phyloP scores from a whole-genome alignment of 2,113 vertebrate genomes.

The Oplegnathus fasciatus region DNA sequence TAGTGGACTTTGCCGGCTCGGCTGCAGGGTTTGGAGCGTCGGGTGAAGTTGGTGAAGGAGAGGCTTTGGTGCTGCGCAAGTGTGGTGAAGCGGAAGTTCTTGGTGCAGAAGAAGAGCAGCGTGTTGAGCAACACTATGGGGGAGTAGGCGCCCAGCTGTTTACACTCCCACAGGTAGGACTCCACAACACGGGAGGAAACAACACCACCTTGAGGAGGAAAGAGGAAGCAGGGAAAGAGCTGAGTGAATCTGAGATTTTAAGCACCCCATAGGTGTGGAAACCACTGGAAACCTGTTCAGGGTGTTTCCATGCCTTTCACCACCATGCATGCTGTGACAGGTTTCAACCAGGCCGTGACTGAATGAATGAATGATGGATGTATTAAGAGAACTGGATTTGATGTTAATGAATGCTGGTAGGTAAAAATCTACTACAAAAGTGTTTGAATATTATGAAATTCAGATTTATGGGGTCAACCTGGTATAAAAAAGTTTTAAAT shows the following conservation, averaged over 20 bases:
- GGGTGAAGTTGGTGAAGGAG: slow-evolving; percentile 92
- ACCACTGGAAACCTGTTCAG: not conserved
- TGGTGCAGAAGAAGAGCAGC: slow-evolving; percentile 97
- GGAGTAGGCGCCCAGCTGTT: slow-evolving; percentile 96
- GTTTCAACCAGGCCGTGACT: not conserved
- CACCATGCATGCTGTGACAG: not conserved
- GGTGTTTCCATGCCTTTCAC: not conserved
- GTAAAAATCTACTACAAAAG: not conserved
- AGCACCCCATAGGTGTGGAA: not conserved
- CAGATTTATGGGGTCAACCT: not conserved
- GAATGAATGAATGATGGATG: not conserved
- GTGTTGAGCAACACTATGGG: slow-evolving; percentile 97
- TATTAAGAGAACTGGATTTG: not conserved
- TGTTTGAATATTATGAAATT: not conserved
- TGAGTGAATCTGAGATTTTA: not conserved
- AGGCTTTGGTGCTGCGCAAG: slow-evolving; percentile 91
- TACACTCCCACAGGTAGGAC: slow-evolving; percentile 97
- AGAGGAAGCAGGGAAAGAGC: too few relatives aligned
- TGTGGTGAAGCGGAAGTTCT: slow-evolving; percentile 92
- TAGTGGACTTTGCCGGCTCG: slow-evolving; percentile 90
- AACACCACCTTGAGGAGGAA: slow-evolving; percentile 33
- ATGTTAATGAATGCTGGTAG: not conserved
- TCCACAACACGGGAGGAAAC: slow-evolving; percentile 84
- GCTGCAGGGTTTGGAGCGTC: slow-evolving; percentile 88
- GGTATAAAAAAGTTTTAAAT: not conserved